Conservation (phyloP, 2,888 invertebrate genomes). For the Parthenolecanium corni region DNA sequence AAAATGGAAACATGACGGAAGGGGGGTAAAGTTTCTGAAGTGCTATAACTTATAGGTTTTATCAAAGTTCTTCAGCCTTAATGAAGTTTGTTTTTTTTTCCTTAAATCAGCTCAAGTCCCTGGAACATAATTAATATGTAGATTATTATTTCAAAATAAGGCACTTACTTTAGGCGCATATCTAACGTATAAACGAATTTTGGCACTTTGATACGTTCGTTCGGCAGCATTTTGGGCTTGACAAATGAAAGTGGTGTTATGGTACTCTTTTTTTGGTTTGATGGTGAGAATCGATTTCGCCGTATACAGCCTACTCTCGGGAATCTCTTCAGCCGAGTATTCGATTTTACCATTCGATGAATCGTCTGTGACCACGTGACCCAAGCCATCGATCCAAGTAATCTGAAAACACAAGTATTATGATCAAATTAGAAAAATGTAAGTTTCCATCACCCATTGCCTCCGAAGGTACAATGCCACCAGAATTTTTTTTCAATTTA, state of each 20-base stretch:
- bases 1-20: no score
- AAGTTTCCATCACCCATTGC: no score
- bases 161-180: constrained; percentile 62
- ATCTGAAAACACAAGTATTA: constrained; percentile 49
- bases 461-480: no score
- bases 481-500: no score
- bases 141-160: no score
- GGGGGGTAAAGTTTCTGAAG: no score
- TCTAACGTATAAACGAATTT: constrained; percentile 74
- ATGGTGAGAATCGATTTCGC: constrained; percentile 73
- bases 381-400: constrained; percentile 83
- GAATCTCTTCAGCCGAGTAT: constrained; percentile 55
- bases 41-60: no score
- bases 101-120: no score
- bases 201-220: constrained; percentile 67
- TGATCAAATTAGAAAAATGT: no score
- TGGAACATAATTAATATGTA: no score
- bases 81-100: no score
- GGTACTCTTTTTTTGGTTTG: constrained; percentile 75
- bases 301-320: constrained; percentile 71
- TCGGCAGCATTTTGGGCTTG: constrained; percentile 88
- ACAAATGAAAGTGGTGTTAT: constrained; percentile 82
- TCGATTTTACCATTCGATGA: constrained; percentile 60
- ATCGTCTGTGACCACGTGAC: constrained; percentile 47
- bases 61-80: no score